Conservation (phyloP, 2,797 vertebrate species). For the Cetoscarus ocellatus region DNA sequence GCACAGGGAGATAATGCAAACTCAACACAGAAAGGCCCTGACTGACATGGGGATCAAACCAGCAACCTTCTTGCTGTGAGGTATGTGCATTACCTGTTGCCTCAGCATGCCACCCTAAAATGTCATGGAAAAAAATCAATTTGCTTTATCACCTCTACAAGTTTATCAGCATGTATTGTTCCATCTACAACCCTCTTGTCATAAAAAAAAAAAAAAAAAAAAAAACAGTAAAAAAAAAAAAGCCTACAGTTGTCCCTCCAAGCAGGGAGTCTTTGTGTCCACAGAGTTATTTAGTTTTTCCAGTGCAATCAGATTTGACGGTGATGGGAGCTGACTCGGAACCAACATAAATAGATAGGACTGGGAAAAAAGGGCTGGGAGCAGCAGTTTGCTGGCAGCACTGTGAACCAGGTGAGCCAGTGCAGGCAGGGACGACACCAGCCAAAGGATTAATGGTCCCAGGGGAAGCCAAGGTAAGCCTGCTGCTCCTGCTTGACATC, state of each 20-base stretch:
- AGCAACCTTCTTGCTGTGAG: no score
- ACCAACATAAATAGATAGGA: constrained; percentile 74
- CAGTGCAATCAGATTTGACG: constrained; percentile 66
- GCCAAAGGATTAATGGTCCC: constrained; percentile 87
- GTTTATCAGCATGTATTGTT: constrained; percentile 32
- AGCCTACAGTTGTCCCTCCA: constrained; percentile 26
- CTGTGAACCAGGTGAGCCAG: constrained; percentile 72
- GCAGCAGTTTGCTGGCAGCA: constrained; percentile 80
- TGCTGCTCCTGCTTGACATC: constrained; percentile 86
- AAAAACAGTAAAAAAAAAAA: constrained; percentile 25
- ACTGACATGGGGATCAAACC: no score
- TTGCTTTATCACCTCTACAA: no score
- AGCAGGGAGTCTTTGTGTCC: constrained; percentile 26
- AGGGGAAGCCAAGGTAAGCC: constrained; percentile 85
- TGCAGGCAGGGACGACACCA: constrained; percentile 78
- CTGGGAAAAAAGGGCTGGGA: constrained; percentile 56
- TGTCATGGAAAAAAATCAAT: no score
- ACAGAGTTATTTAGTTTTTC: constrained; percentile 55
- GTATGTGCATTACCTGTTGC: no score
- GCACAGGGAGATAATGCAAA: no score
- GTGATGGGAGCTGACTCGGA: constrained; percentile 76
- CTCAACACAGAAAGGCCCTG: no score
- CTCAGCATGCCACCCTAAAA: no score
- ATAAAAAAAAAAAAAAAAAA: constrained; percentile 26
- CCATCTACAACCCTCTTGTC: constrained; percentile 9